Evolutionary conservation across 2,797 vertebrate genomes (phyloP), one percentile per base, ranked within the genome.

Genomic region (Pantherophis vulpinus): DNA sequence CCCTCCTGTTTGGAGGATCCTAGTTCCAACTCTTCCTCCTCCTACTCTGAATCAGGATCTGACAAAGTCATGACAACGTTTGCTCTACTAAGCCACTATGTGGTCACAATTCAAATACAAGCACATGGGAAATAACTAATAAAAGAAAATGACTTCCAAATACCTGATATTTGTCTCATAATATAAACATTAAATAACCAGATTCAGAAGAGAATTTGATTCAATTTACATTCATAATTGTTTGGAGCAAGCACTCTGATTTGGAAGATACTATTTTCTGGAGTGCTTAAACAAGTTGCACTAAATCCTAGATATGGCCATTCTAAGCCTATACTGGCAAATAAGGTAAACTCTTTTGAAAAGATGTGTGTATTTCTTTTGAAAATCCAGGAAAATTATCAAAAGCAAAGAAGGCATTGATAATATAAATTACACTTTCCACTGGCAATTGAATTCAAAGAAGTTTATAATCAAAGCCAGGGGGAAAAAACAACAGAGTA

Each of bases 1-100:
- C 5, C n/a, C 13, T 70, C 29, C 0, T 0, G 0, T 0, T 14
- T 14, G n/a, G 66, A 32, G 5, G n/a, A 14, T 70, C n/a, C 14
- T 2, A 32, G n/a, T 32, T 70, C 66, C 6, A 70, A 70, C 13
- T 32, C n/a, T 5, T 32, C 13, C n/a, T 70, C 27, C 1, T 63
- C 27, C 4, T 59, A 8, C 20, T 63, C n/a, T 70, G 66, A 70
- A 32, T 2, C 6, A 16, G 66, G 6, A 70, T 32, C n/a, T 32
- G 5, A 70, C 66, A 70, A 70, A 70, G 66, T 14, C 63, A 66
- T 66, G 63, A n/a, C 63, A 66, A 66, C 6, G 6, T 86, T 29
- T 54, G 83, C 25, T 54, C 27, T 51, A 27, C 83, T 86, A 54
- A 55, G 25, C 25, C 27, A 54, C 13, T 87, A 16, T 55, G 27